These are phyloP conservation scores for Tetrax tetrax DNA, from an alignment of 2,113 vertebrate genomes.

Conservation along the genomic window DNA sequence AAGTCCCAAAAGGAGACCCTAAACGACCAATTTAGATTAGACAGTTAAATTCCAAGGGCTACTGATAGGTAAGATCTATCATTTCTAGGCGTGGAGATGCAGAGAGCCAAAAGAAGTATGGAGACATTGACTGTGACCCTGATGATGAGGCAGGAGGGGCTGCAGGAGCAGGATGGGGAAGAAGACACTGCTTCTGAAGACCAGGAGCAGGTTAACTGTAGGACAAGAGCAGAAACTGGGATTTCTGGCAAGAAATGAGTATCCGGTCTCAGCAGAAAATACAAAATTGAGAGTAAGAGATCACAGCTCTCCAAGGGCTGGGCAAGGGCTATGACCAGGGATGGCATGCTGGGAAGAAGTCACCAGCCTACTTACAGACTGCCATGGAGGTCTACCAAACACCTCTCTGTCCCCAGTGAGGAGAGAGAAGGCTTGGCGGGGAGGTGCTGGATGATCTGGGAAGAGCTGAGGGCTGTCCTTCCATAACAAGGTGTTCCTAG, in stretches of 20 bases:
- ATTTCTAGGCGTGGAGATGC: not conserved
- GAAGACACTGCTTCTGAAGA: not conserved
- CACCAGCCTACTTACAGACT: not conserved
- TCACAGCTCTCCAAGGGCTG: not conserved
- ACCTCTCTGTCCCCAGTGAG: not conserved
- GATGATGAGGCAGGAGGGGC: not conserved
- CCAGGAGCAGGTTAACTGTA: not conserved
- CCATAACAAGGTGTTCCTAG: not conserved
- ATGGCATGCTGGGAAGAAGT: not conserved
- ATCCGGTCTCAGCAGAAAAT: not conserved
- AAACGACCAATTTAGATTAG: not conserved
- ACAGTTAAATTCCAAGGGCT: not conserved
- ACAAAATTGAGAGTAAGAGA: not conserved
- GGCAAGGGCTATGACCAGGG: not conserved
- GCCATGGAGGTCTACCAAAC: not conserved
- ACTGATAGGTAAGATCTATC: not conserved
- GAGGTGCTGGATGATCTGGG: not conserved
- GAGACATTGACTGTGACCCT: not conserved
- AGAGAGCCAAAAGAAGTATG: not conserved
- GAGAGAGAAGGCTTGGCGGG: not conserved
- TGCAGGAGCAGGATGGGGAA: not conserved
- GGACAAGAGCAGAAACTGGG: not conserved
- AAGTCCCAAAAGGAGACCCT: not conserved
- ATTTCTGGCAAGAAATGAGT: not conserved
- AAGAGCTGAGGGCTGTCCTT: not conserved